A percentile compares a stretch with the other conserved stretches of the same genome.
Conservation (phyloP, 2,888 invertebrate genomes). For the Archips crataeganus region DNA sequence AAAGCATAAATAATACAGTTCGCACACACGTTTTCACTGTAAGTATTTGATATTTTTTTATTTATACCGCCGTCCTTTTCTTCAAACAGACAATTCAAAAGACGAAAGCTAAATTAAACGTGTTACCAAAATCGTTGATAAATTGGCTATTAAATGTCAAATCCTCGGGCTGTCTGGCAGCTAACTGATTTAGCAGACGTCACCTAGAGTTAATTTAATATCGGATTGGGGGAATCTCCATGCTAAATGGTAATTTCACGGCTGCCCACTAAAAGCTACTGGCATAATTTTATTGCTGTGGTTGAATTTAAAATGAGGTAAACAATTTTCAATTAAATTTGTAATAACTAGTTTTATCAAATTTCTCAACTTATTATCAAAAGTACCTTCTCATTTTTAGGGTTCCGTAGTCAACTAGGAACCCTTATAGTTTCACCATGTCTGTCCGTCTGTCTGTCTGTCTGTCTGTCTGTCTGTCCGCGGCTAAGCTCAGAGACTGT, state of each 20-base stretch:
- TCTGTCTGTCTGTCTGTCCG: too few species aligned
- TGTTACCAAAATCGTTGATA: slow-evolving; percentile 24
- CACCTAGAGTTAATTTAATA: slow-evolving; percentile 52
- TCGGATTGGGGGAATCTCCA: slow-evolving; percentile 55
- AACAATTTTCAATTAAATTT: slow-evolving; percentile 4
- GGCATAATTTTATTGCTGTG: slow-evolving; percentile 14
- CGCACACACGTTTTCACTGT: too few species aligned
- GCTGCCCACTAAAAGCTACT: slow-evolving; percentile 58
- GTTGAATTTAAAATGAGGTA: slow-evolving; percentile 1
- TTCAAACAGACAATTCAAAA: neutral
- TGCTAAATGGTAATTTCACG: slow-evolving; percentile 65
- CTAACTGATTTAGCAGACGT: slow-evolving; percentile 40
- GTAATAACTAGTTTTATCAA: neutral
- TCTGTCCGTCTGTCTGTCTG: too few species aligned
- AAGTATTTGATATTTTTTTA: too few species aligned
- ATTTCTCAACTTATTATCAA: neutral
- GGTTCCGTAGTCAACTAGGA: too few species aligned
- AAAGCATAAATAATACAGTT: too few species aligned
- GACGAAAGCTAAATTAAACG: slow-evolving; percentile 10
- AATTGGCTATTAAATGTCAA: slow-evolving; percentile 32
- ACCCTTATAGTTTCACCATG: too few species aligned
- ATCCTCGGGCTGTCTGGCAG: slow-evolving; percentile 28
- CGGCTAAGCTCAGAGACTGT: too few species aligned
- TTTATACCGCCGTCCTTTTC: neutral
- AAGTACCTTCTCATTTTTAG: too few species aligned